Base-by-base conservation (phyloP, 1,140 invertebrate genomes). In the Hormaphis cornu region DNA sequence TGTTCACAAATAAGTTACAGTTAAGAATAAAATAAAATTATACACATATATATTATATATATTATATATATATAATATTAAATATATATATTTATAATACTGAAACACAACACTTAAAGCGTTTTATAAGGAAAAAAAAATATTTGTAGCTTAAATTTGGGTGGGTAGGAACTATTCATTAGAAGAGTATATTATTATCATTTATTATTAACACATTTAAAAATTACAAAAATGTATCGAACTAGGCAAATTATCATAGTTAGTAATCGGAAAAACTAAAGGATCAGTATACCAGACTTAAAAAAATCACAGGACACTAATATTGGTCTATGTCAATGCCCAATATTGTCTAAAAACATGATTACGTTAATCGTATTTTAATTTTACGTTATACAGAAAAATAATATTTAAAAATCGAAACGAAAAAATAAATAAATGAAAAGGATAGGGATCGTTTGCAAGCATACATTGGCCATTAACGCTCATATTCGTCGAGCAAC, bases 121-220 rank as follows among this genome's bases (percentile, higher is more conserved):
- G 22, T 66, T 66, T 48, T 30, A 30, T 37, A 48, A 48, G 22
- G 35, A 66, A 63, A 28, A 66, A 37, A 37, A 14, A 8, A 37
- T 37, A 8, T 37, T n/a, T n/a, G n/a, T 48, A 66, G 42, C 44
- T 48, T 48, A 66, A 50, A 66, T 48, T 48, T 63, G 58, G 44
- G 18, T 33, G 24, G 61, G 61, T 66, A 66, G 61, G 61, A 66
- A 66, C 61, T 66, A 66, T 66, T 46, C 24, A 66, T 33, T 48
- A 66, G 28, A 66, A 46, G 28, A 46, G 33, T 8, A 35, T 66
- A 66, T 22, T 48, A 50, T 20, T 40, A 40, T 8, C 37, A 40
- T 40, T 40, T 8, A 40, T 40, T 40, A 40, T 40, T 7, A n/a
- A 14, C 14, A 40, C 7, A 8, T 40, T 40, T 40, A 8, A 40